Base-by-base conservation (phyloP, 1,140 invertebrate species). In the Cotesia vestalis region DNA sequence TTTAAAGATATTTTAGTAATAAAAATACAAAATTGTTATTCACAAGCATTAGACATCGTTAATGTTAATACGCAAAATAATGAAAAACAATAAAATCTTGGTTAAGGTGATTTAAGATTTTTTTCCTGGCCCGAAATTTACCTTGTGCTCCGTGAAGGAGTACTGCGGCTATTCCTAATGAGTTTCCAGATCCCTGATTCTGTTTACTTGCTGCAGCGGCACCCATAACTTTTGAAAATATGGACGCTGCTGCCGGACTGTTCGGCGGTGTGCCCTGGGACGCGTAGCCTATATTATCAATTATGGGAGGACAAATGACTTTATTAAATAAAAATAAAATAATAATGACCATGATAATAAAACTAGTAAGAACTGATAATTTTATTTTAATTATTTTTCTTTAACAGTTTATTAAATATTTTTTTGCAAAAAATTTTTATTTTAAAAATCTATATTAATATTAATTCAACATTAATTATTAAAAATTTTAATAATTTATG, bases 61-160 rank as follows among this genome's bases (percentile, higher is more conserved):
- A 46, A 9, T 46, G 40, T 46, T 46, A 46, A 46, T 46, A 9
- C 11, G 4, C 4, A 46, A 46, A 46, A 5, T 11, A 46, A 46
- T 6, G 6, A 46, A 46, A 46, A 27, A 46, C 6, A 46, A 46
- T 11, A 2, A 6, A 67, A 55, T 66, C 53, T 17, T 71, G 27
- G 64, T 38, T 60, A 55, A 60, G 67, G 20, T 67, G 14, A 53
- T 11, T 6, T 4, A 38, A 12, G 14, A 66, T n/a, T 59, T 20
- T 59, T 20, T 59, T 59, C 8, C 20, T 20, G 9, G 6, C 60
- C 66, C 62, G 53, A 46, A 53, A 27, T 60, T 85, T 86, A 87
- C 86, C 86, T 87, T 87, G 85, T 66, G 84, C 83, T 66, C 85
- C 83, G 76, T 87, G 86, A 51, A 87, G 80, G 67, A 87, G 82